A percentile compares a stretch with the other conserved stretches of the same genome.
These are phyloP conservation scores for Hapalemur alaotrensis DNA, from an alignment of 2,797 vertebrate genomes.

Conservation along the genomic window DNA sequence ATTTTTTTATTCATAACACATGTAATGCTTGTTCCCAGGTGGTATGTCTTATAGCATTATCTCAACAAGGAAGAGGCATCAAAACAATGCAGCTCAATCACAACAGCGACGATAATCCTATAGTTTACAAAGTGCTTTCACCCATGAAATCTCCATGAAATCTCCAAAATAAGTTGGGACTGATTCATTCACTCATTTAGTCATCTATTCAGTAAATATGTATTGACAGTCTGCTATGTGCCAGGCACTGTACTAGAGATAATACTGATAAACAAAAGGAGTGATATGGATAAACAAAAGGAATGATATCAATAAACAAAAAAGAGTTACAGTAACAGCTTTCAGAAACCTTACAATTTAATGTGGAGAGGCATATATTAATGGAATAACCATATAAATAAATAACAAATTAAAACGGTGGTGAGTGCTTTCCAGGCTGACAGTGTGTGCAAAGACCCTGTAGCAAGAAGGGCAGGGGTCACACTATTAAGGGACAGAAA, in stretches of 20 bases:
- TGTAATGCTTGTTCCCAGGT: not conserved
- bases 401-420: not conserved
- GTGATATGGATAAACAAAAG: not conserved
- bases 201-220: not conserved
- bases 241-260: not conserved
- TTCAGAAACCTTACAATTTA: not conserved
- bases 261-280: not conserved
- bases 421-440: not conserved
- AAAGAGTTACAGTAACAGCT: not conserved
- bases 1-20: not conserved
- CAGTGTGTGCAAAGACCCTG: not conserved
- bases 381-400: not conserved
- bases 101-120: not conserved
- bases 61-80: not conserved
- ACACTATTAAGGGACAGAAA: not conserved
- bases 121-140: not conserved
- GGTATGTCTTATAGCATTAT: not conserved
- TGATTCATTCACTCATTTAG: not conserved
- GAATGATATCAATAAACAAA: not conserved
- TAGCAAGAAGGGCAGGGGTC: not conserved
- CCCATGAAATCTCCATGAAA: not conserved
- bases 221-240: not conserved
- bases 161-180: not conserved
- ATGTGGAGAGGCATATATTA: not conserved
- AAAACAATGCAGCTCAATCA: not conserved